Percentiles rank a stretch among this genome's conserved stretches.
These are phyloP conservation scores for Scaptodrosophila lebanonensis DNA, from an alignment of 1,140 invertebrate species.

Conservation along the genomic window DNA sequence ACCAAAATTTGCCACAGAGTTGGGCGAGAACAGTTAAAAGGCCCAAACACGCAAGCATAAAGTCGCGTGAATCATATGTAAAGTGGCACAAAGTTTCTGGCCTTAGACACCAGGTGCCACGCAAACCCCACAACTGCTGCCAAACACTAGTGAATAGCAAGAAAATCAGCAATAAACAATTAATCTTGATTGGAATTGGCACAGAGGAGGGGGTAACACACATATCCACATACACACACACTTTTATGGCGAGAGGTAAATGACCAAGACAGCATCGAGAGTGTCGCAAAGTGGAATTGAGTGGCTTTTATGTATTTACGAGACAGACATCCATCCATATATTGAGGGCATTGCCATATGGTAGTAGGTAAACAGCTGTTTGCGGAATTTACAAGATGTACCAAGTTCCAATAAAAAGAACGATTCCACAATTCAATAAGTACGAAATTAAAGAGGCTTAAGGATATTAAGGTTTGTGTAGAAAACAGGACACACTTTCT, in stretches of 20 bases:
- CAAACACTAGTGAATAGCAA: slow-evolving; percentile 8
- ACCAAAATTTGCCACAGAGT: slow-evolving; percentile 3
- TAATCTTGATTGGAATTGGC: slow-evolving; percentile 52
- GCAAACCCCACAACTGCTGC: slow-evolving; percentile 6
- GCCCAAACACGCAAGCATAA: slow-evolving; percentile 41
- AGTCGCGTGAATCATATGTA: slow-evolving; percentile 62
- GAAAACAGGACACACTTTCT: too few species aligned
- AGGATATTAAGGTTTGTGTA: too few species aligned
- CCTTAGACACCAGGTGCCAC: slow-evolving; percentile 29
- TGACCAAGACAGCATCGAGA: slow-evolving; percentile 46
- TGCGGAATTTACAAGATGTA: too few species aligned
- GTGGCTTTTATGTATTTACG: slow-evolving; percentile 39
- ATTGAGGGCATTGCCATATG: too few species aligned
- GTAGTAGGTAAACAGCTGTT: too few species aligned
- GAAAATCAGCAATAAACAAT: slow-evolving; percentile 47
- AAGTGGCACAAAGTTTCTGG: slow-evolving; percentile 48
- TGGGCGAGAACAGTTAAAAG: slow-evolving; percentile 12
- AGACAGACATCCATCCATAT: too few species aligned
- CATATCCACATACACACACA: too few species aligned
- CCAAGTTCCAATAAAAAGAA: too few species aligned
- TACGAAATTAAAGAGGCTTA: too few species aligned
- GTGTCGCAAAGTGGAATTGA: not conserved
- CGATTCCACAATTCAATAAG: too few species aligned
- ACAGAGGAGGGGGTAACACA: slow-evolving; percentile 25
- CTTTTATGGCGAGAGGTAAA: slow-evolving; percentile 55